Evolutionary conservation across 92 coral and sea anemone genomes (phyloP).

Genomic region (Epizoanthus ramosus): DNA sequence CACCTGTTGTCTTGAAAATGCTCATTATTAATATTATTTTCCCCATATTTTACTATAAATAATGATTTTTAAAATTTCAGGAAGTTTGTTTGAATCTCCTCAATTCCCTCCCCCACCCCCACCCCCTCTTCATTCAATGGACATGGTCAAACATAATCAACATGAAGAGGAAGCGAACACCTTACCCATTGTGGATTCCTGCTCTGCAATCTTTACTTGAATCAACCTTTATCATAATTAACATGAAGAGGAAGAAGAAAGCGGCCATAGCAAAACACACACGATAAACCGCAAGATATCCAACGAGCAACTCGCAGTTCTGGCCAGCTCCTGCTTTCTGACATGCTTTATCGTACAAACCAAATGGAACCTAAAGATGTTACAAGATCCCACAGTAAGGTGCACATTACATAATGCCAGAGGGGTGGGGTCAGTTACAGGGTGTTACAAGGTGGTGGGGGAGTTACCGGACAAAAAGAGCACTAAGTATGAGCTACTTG

Average conservation of each 20-base stretch:
- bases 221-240: constrained; percentile 81
- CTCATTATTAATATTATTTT: too few relatives aligned
- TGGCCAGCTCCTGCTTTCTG: constrained; percentile 56
- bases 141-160: too few relatives aligned
- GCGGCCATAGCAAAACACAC: constrained; percentile 95
- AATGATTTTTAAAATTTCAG: too few relatives aligned
- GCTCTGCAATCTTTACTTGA: constrained; percentile 93
- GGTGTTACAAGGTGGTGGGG: too few relatives aligned
- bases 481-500: background rate
- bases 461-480: background rate
- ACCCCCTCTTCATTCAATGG: too few relatives aligned
- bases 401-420: too few relatives aligned
- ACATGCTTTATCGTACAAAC: constrained; percentile 73
- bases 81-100: too few relatives aligned
- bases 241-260: constrained; percentile 83
- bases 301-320: constrained; percentile 78
- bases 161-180: background rate
- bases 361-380: constrained; percentile 80
- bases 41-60: too few relatives aligned
- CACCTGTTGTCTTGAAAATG: too few relatives aligned
- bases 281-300: constrained; percentile 91
- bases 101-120: too few relatives aligned
- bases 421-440: too few relatives aligned
- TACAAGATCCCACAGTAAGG: background rate
- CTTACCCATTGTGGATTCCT: constrained; percentile 96